Percentiles rank a stretch among this genome's conserved stretches.
These are phyloP conservation scores for Dryomyza anilis DNA, from an alignment of 2,888 invertebrate genomes.

Conservation along the genomic window DNA sequence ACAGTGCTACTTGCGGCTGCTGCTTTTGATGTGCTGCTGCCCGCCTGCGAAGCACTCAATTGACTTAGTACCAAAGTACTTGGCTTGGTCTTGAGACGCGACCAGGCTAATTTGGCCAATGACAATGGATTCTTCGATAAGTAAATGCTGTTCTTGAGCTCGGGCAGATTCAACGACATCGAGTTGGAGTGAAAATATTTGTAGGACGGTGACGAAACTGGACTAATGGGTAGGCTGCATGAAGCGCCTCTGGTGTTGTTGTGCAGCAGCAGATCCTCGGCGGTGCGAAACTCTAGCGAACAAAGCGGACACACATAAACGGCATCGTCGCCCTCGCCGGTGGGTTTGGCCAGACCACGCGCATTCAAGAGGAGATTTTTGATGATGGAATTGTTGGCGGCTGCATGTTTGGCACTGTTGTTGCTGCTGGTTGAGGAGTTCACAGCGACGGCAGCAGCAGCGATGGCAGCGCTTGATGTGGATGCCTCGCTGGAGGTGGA, in stretches of 20 bases:
- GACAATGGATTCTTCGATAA: constrained; percentile 54
- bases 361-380: constrained; percentile 81
- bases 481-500: constrained; percentile 35
- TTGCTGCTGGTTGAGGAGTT: constrained; percentile 38
- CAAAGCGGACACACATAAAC: constrained; percentile 78
- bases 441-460: constrained; percentile 17
- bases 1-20: constrained; percentile 19
- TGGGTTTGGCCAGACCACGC: constrained; percentile 62
- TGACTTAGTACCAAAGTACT: constrained; percentile 65
- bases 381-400: constrained; percentile 71
- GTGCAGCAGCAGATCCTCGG: constrained; percentile 81
- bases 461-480: background rate
- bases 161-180: constrained; percentile 66
- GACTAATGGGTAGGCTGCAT: constrained; percentile 58
- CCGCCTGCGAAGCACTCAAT: constrained; percentile 51
- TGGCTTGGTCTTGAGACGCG: constrained; percentile 63
- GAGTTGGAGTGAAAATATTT: constrained; percentile 68
- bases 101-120: constrained; percentile 59
- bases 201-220: constrained; percentile 58
- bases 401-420: constrained; percentile 54
- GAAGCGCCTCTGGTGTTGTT: constrained; percentile 73
- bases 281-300: constrained; percentile 77
- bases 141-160: constrained; percentile 62
- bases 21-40: constrained; percentile 36
- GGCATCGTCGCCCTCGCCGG: constrained; percentile 67